Conservation (phyloP, 2,113 vertebrate genomes). For the Protobothrops flavoviridis region DNA sequence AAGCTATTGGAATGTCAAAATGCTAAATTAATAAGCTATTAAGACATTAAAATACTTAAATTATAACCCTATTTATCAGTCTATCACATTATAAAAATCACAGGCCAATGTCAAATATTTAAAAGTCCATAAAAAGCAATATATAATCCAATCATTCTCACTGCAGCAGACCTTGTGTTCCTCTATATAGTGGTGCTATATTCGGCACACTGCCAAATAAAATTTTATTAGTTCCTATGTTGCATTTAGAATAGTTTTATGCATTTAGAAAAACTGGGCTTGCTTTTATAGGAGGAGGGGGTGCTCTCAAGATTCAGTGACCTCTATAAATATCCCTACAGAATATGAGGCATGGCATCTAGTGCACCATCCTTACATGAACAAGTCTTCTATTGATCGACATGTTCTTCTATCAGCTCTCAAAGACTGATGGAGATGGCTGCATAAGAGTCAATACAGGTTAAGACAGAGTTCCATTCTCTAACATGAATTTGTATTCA, state of each 20-base stretch:
- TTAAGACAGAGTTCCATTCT: not conserved
- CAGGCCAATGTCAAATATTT: not conserved
- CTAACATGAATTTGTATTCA: not conserved
- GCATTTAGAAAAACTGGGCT: not conserved
- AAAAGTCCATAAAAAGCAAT: not conserved
- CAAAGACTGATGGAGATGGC: not conserved
- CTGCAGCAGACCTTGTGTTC: not conserved
- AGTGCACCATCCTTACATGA: not conserved
- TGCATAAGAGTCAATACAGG: not conserved
- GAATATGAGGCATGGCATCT: not conserved
- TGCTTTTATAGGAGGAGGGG: not conserved
- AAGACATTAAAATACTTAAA: not conserved
- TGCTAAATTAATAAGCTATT: not conserved
- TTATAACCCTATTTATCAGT: not conserved
- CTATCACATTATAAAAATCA: not conserved
- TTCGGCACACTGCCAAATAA: not conserved
- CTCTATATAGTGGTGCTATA: not conserved
- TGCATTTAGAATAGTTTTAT: not conserved
- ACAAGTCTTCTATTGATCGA: not conserved
- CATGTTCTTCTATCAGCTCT: not conserved
- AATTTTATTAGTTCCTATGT: not conserved
- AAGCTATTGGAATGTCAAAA: not conserved
- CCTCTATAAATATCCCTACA: not conserved
- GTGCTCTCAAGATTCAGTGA: not conserved
- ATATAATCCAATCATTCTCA: not conserved